phyloP scores from a whole-genome alignment of 1,140 invertebrate species.

The Papilio xuthus region DNA sequence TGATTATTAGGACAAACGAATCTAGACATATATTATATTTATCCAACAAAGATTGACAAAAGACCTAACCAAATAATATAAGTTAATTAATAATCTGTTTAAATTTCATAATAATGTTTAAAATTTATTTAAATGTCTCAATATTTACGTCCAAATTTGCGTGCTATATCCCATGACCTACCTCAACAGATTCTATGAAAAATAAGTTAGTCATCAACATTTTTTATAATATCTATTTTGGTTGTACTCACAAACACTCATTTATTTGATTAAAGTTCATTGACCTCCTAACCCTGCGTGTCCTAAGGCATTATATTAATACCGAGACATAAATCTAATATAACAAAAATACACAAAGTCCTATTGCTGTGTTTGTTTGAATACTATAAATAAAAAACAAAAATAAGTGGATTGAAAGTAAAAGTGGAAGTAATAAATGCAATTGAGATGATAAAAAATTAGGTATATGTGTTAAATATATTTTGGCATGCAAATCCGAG shows the following conservation, averaged over 20 bases:
- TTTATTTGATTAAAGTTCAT: background rate
- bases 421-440: no score
- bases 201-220: background rate
- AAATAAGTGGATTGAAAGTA: background rate
- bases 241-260: background rate
- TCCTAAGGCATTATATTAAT: slow-evolving; percentile 14
- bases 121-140: background rate
- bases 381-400: background rate
- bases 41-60: background rate
- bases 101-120: no score
- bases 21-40: background rate
- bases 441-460: background rate
- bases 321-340: background rate
- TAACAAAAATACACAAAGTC: background rate
- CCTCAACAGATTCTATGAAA: background rate
- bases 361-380: background rate
- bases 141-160: slow-evolving; percentile 1
- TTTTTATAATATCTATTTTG: background rate
- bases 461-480: background rate
- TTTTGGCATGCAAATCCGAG: background rate
- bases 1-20: background rate
- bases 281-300: slow-evolving; percentile 2
- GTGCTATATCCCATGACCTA: background rate
- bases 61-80: background rate
- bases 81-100: no score